Conservation (phyloP, 2,113 vertebrate genomes). For the Takifugu flavidus region DNA sequence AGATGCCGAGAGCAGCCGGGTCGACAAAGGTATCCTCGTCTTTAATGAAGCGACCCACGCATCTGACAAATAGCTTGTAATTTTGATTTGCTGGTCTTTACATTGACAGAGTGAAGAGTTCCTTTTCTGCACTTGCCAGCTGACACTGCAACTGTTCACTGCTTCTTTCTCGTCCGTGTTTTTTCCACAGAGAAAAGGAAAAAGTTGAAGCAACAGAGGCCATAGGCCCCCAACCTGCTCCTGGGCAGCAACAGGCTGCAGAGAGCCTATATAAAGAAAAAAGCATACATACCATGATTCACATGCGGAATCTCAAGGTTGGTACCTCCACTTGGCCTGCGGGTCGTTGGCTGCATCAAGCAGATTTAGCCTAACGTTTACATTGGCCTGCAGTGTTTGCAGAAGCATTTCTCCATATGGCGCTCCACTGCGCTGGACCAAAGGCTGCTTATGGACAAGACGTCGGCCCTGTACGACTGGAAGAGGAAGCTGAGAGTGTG, state of each 20-base stretch:
- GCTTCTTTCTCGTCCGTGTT: neutral
- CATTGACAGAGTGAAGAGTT: neutral
- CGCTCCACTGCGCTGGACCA: conserved; percentile 80
- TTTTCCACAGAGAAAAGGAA: conserved; percentile 73
- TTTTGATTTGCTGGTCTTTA: neutral
- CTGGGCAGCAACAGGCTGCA: conserved; percentile 53
- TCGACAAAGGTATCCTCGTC: conserved; percentile 72
- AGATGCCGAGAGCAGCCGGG: conserved; percentile 68
- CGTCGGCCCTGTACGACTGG: conserved; percentile 84
- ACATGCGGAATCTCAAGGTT: conserved; percentile 71
- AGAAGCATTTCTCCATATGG: conserved; percentile 88
- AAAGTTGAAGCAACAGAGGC: conserved; percentile 53
- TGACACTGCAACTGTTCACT: neutral
- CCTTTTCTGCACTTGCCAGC: neutral
- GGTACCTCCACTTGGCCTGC: neutral
- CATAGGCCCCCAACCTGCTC: conserved; percentile 34
- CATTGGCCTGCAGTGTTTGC: conserved; percentile 77
- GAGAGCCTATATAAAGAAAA: conserved; percentile 56
- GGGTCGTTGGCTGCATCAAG: neutral
- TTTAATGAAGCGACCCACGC: conserved; percentile 8
- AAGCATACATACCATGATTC: conserved; percentile 49
- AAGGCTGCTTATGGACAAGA: conserved; percentile 84
- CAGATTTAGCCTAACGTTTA: neutral
- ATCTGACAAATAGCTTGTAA: no score
- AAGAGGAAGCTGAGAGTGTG: conserved; percentile 82